These are phyloP conservation scores for Diploptera punctata DNA, from an alignment of 2,888 invertebrate genomes.

Conservation along the genomic window DNA sequence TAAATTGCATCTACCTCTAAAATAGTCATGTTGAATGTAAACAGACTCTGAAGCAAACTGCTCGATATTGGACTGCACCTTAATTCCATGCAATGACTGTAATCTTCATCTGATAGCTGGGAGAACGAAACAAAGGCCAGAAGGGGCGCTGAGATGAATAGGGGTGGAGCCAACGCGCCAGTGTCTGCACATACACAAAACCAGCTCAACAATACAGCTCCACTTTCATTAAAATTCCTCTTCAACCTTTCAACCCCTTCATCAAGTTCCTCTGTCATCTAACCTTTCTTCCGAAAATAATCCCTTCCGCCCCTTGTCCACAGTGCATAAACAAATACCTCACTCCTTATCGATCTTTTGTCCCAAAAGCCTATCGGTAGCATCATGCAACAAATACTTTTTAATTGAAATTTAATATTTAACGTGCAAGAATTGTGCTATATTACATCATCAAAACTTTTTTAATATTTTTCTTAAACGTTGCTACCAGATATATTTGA, in stretches of 20 bases:
- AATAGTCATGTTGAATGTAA: too few relatives aligned
- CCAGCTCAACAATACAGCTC: conserved; percentile 3
- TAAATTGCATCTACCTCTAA: too few relatives aligned
- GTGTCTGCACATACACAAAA: not conserved
- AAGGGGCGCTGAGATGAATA: not conserved
- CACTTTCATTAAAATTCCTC: conserved; percentile 27
- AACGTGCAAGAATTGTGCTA: not conserved
- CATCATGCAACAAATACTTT: not conserved
- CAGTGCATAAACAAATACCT: not conserved
- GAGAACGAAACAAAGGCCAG: not conserved
- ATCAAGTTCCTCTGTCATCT: conserved; percentile 22
- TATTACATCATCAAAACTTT: too few relatives aligned
- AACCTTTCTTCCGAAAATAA: conserved; percentile 24
- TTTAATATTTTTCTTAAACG: too few relatives aligned
- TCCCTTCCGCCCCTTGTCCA: not conserved
- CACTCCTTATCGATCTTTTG: too few relatives aligned
- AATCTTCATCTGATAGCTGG: not conserved
- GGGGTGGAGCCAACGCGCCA: not conserved
- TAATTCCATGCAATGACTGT: not conserved
- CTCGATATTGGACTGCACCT: not conserved
- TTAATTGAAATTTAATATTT: not conserved
- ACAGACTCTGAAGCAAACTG: too few relatives aligned
- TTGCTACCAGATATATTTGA: too few relatives aligned
- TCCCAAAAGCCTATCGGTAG: not conserved
- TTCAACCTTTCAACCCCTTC: conserved; percentile 7